Evolutionary conservation across 2,113 vertebrate species (phyloP).

Genomic region (Phyllostomus discolor): DNA sequence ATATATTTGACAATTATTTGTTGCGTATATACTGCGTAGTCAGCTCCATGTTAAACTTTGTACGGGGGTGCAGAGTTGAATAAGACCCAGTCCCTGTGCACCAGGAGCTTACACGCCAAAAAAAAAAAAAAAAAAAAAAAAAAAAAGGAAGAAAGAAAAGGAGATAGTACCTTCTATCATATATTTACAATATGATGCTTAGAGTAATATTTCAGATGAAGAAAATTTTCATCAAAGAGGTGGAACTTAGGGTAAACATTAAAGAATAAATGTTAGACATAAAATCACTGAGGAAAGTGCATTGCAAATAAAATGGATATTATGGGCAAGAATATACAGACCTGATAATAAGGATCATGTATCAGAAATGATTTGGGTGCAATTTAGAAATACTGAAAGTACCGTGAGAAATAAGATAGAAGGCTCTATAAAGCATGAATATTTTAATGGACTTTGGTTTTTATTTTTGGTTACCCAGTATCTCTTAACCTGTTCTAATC

Average conservation of each 20-base stretch:
- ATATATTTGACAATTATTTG: background rate
- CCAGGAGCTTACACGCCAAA: background rate
- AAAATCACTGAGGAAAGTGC: background rate
- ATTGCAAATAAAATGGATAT: background rate
- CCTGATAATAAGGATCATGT: background rate
- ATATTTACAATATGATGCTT: background rate
- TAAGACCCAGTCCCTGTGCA: background rate
- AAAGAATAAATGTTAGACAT: background rate
- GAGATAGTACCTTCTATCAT: background rate
- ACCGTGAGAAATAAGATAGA: background rate
- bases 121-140: background rate
- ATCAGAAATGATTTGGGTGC: background rate
- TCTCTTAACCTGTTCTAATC: background rate
- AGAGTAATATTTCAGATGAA: background rate
- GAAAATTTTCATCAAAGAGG: background rate
- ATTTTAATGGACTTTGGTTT: background rate
- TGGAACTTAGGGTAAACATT: background rate
- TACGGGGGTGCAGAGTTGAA: background rate
- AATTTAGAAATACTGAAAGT: background rate
- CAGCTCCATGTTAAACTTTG: background rate
- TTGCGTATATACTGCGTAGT: background rate
- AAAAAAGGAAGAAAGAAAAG: too few relatives aligned
- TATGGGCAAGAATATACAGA: background rate
- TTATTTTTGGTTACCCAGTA: background rate
- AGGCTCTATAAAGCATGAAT: background rate